These are phyloP conservation scores for Petrocephalus sullivani DNA, from an alignment of 2,797 vertebrate genomes.

Conservation along the genomic window DNA sequence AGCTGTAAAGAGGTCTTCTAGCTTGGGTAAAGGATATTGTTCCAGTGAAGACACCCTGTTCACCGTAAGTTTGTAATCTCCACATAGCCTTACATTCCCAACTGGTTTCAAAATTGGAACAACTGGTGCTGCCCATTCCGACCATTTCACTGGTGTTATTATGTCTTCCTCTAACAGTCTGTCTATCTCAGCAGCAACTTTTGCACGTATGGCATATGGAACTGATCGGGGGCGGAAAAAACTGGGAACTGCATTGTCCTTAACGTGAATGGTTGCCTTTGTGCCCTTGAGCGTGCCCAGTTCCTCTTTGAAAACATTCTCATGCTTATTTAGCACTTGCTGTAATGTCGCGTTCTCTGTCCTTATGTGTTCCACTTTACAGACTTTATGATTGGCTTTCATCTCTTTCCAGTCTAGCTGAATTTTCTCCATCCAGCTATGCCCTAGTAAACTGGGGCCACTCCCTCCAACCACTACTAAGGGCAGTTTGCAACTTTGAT, in stretches of 20 bases:
- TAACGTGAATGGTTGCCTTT: not conserved
- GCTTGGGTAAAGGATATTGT: not conserved
- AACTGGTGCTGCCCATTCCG: not conserved
- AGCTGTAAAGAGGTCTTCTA: not conserved
- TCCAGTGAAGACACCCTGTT: not conserved
- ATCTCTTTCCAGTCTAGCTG: not conserved
- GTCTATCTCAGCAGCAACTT: not conserved
- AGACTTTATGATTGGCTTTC: not conserved
- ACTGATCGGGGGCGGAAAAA: not conserved
- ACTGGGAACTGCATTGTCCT: not conserved
- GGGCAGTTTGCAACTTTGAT: not conserved
- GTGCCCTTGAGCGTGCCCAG: not conserved
- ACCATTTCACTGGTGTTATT: not conserved
- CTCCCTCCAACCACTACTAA: not conserved
- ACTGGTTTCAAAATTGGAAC: not conserved
- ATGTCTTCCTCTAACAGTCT: not conserved
- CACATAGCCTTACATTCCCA: not conserved
- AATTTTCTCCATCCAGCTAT: not conserved
- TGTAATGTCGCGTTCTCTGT: not conserved
- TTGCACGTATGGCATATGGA: not conserved
- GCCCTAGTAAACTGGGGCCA: not conserved
- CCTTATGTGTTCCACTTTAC: not conserved
- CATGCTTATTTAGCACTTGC: not conserved
- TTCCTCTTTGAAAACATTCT: not conserved
- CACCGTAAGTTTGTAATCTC: not conserved